Percentiles rank a stretch among this genome's conserved stretches.
Conservation (phyloP, 2,113 vertebrate species). For the Xiphophorus couchianus region DNA sequence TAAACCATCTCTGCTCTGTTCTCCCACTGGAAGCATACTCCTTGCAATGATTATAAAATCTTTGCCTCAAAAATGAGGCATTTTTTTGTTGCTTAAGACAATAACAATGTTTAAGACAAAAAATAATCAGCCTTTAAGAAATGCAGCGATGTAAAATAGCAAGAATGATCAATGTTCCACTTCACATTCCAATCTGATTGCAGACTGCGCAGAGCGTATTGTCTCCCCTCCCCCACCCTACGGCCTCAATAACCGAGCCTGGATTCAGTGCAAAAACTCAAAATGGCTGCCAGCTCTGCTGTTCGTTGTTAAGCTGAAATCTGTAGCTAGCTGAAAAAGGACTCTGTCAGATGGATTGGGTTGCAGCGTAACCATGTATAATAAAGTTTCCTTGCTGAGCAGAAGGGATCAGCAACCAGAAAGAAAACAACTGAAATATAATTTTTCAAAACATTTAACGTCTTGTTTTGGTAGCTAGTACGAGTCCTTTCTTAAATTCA, state of each 20-base stretch:
- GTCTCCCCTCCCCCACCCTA: slow-evolving; percentile 50
- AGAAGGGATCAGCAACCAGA: slow-evolving; percentile 8
- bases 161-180: slow-evolving; percentile 32
- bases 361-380: slow-evolving; percentile 28
- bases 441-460: background rate
- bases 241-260: slow-evolving; percentile 59
- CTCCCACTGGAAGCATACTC: slow-evolving; percentile 16
- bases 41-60: slow-evolving; percentile 8
- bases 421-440: background rate
- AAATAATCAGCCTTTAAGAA: slow-evolving; percentile 3
- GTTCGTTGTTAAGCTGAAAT: slow-evolving; percentile 47
- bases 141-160: slow-evolving; percentile 17
- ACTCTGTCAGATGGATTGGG: slow-evolving; percentile 34
- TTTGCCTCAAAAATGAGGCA: background rate
- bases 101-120: background rate
- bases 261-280: slow-evolving; percentile 66
- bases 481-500: too few species aligned
- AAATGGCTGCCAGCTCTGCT: slow-evolving; percentile 74
- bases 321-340: slow-evolving; percentile 62
- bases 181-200: slow-evolving; percentile 68
- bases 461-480: too few species aligned
- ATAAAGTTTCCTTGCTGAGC: slow-evolving; percentile 7
- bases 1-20: slow-evolving; percentile 8
- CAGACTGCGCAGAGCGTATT: slow-evolving; percentile 52
- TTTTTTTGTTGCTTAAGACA: background rate